Conservation (phyloP, 1,140 invertebrate genomes). For the Delia radicum region DNA sequence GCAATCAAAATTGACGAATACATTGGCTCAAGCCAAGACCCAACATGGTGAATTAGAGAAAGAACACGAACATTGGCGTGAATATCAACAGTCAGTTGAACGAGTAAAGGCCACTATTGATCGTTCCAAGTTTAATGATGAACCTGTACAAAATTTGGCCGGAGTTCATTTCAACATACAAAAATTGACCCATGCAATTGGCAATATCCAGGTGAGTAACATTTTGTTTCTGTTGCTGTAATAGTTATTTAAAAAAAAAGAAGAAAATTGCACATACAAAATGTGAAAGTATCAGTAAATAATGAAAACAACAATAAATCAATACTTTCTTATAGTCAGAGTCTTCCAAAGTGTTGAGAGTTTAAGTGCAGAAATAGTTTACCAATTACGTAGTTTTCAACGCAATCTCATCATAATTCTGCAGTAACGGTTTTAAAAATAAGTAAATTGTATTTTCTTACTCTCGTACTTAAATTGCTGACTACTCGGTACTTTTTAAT, state of each 20-base stretch:
- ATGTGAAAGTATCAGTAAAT: too few relatives aligned
- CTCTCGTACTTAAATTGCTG: too few relatives aligned
- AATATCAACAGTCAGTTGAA: conserved; percentile 72
- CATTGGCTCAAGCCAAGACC: conserved; percentile 76
- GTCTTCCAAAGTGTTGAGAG: too few relatives aligned
- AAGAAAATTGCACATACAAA: neutral
- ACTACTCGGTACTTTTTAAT: too few relatives aligned
- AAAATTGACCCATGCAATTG: conserved; percentile 74
- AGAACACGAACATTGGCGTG: conserved; percentile 75
- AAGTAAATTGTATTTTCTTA: too few relatives aligned
- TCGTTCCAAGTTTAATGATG: conserved; percentile 72
- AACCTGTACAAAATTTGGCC: conserved; percentile 73
- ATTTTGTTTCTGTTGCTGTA: neutral
- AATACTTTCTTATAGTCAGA: too few relatives aligned
- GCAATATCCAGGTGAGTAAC: conserved; percentile 73
- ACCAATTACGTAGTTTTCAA: too few relatives aligned
- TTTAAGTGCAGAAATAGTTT: too few relatives aligned
- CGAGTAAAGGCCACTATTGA: conserved; percentile 73
- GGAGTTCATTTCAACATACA: conserved; percentile 78
- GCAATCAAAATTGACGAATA: conserved; percentile 77
- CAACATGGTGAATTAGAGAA: conserved; percentile 74
- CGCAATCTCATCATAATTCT: too few relatives aligned
- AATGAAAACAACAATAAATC: too few relatives aligned
- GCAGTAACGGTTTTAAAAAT: too few relatives aligned
- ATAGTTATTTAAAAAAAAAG: neutral